Percentiles rank a stretch among this genome's conserved stretches.
These are phyloP conservation scores for Agrenia bidenticulata DNA, from an alignment of 2,888 invertebrate species.

Conservation along the genomic window DNA sequence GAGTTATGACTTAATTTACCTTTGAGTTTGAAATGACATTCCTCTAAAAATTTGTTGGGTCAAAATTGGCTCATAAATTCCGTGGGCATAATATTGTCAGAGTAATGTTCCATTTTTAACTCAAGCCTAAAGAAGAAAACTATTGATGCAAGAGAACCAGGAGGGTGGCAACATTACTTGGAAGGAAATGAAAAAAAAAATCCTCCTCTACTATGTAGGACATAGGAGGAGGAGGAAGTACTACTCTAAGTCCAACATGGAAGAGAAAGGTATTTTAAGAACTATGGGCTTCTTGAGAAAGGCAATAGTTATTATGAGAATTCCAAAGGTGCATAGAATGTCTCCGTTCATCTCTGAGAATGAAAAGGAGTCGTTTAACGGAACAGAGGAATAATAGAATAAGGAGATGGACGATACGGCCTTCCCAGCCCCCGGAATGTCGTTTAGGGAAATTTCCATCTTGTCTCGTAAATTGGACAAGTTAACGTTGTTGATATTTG, in stretches of 20 bases:
- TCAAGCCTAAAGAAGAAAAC: too few relatives aligned
- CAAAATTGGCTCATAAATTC: conserved; percentile 46
- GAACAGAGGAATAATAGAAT: conserved; percentile 27
- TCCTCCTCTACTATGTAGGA: neutral
- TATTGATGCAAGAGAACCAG: neutral
- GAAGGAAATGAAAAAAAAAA: too few relatives aligned
- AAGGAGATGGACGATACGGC: conserved; percentile 21
- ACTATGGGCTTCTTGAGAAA: neutral
- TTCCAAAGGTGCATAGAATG: conserved; percentile 16
- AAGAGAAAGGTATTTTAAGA: conserved; percentile 9
- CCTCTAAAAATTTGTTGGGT: neutral
- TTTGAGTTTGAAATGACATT: conserved; percentile 18
- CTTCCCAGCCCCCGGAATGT: conserved; percentile 25
- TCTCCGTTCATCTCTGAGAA: conserved; percentile 20
- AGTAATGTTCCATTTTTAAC: too few relatives aligned
- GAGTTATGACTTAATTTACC: conserved; percentile 48
- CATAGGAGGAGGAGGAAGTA: neutral
- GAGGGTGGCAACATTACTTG: neutral
- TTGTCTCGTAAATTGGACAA: conserved; percentile 47
- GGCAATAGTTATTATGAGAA: conserved; percentile 4
- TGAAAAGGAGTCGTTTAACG: conserved; percentile 24
- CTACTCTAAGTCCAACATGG: neutral
- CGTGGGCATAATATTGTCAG: conserved; percentile 12
- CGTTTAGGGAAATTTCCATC: conserved; percentile 47
- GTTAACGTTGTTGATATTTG: conserved; percentile 22